A percentile compares a stretch with the other conserved stretches of the same genome.
phyloP scores from a whole-genome alignment of 2,888 invertebrate species.

The Halictus quadricinctus region DNA sequence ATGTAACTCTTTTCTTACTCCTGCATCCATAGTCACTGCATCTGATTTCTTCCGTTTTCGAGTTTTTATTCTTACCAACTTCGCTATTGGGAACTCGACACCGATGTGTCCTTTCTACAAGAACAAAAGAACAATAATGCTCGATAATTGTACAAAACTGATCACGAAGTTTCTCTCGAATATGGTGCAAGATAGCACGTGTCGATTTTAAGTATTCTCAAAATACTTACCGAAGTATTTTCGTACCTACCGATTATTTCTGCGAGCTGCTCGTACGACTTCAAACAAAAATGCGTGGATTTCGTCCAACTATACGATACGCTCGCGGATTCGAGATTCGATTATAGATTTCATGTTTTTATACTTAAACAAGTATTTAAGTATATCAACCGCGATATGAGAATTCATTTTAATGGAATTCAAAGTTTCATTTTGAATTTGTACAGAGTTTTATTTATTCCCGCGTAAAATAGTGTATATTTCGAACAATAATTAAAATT shows the following conservation, averaged over 20 bases:
- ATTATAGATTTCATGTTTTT: conserved; percentile 25
- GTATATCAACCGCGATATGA: conserved; percentile 40
- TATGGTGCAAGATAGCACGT: background rate
- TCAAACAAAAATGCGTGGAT: background rate
- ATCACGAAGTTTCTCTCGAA: conserved; percentile 18
- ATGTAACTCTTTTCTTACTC: conserved; percentile 84
- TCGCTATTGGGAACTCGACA: conserved; percentile 26
- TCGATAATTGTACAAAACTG: conserved; percentile 35
- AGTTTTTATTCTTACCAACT: background rate
- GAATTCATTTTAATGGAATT: conserved; percentile 39
- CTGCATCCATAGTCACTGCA: background rate
- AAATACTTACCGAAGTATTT: conserved; percentile 15
- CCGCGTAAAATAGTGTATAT: conserved; percentile 61
- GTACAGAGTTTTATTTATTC: conserved; percentile 71
- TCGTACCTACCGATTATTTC: conserved; percentile 3
- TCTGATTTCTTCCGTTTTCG: conserved; percentile 10
- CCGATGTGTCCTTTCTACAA: conserved; percentile 2
- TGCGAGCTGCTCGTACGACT: conserved; percentile 15
- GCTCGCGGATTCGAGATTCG: conserved; percentile 5
- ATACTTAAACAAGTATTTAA: conserved; percentile 60
- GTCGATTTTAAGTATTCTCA: conserved; percentile 11
- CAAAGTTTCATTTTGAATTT: conserved; percentile 43
- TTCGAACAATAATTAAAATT: conserved; percentile 48
- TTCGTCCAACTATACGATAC: background rate
- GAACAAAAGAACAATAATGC: conserved; percentile 7